Conservation (phyloP, 2,888 invertebrate genomes). For the Dascillus cervinus region DNA sequence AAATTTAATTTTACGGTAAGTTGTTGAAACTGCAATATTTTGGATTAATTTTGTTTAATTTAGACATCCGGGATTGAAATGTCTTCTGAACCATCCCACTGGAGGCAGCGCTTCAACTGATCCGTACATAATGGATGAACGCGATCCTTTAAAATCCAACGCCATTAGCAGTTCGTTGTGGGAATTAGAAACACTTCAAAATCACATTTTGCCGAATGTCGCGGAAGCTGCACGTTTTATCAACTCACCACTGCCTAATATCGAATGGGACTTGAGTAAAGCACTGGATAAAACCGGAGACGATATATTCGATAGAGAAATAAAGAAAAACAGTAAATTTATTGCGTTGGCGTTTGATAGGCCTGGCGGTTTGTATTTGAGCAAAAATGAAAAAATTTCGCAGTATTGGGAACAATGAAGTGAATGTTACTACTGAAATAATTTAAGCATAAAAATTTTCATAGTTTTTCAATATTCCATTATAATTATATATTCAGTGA, state of each 20-base stretch:
- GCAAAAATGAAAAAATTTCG: conserved; percentile 54
- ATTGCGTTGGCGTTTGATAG: conserved; percentile 70
- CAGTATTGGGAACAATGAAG: conserved; percentile 58
- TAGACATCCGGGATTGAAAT: conserved; percentile 76
- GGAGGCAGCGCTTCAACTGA: conserved; percentile 53
- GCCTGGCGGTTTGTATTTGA: conserved; percentile 53
- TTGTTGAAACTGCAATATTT: conserved; percentile 4
- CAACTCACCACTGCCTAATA: conserved; percentile 54
- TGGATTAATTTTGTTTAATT: conserved; percentile 1
- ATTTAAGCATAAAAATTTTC: no score
- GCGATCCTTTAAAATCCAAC: conserved; percentile 67
- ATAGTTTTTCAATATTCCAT: no score
- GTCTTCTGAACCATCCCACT: conserved; percentile 50
- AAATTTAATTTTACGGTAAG: conserved; percentile 61
- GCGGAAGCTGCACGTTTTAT: conserved; percentile 66
- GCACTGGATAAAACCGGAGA: conserved; percentile 58
- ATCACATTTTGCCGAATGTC: conserved; percentile 65
- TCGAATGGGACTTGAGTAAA: conserved; percentile 62
- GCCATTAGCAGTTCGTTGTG: conserved; percentile 88
- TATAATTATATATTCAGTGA: no score
- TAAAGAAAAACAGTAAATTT: conserved; percentile 65
- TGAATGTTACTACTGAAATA: no score
- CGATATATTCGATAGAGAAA: conserved; percentile 68
- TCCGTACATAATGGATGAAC: conserved; percentile 79
- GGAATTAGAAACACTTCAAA: conserved; percentile 78